These are phyloP conservation scores for Dinomys branickii DNA, from an alignment of 2,113 vertebrate genomes.

Conservation along the genomic window DNA sequence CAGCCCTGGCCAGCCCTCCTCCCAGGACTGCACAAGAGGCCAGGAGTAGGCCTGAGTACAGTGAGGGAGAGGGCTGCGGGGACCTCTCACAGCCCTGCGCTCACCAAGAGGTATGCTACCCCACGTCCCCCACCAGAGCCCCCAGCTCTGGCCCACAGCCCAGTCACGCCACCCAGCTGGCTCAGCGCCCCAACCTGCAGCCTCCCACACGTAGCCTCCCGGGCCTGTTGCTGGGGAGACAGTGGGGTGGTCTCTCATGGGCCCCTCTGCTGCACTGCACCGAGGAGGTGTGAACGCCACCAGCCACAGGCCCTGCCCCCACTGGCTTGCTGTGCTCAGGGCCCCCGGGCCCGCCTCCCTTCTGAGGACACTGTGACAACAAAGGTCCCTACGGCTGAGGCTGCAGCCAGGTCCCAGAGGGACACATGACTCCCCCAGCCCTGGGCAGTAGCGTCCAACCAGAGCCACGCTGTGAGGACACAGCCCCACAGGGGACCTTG, in stretches of 20 bases:
- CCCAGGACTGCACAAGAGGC: not conserved
- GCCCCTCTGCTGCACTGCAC: not conserved
- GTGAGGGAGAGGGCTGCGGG: not conserved
- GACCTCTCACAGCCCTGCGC: not conserved
- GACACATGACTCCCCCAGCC: not conserved
- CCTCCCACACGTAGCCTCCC: conserved; percentile 28
- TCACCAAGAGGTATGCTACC: not conserved
- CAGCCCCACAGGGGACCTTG: not conserved
- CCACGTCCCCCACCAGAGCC: not conserved
- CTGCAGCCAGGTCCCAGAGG: not conserved
- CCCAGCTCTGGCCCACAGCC: conserved; percentile 41
- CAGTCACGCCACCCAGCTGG: conserved; percentile 35
- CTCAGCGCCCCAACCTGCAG: not conserved
- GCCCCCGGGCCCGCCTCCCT: not conserved
- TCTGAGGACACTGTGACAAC: not conserved
- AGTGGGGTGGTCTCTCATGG: not conserved
- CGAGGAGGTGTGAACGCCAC: not conserved
- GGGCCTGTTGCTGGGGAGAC: conserved; percentile 62
- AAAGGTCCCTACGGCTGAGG: not conserved
- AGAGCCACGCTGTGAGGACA: not conserved
- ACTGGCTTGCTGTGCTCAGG: not conserved
- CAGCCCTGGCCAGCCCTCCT: not conserved
- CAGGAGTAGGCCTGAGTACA: not conserved
- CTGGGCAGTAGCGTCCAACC: not conserved
- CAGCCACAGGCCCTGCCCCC: not conserved